Evolutionary conservation across 1,140 invertebrate species (phyloP).

Genomic region (Acromyrmex echinatior): DNA sequence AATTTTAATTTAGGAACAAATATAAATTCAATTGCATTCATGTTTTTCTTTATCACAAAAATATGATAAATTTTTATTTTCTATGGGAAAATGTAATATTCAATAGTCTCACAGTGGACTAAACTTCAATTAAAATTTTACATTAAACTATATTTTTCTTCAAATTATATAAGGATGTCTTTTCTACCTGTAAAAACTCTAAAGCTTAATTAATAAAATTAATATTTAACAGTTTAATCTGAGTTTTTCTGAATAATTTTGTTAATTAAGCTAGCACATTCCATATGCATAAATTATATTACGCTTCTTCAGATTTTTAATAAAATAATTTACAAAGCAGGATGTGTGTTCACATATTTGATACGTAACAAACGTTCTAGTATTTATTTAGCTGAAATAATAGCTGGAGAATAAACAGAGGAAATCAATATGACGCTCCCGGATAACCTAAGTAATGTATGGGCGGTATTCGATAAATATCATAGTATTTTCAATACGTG

Average conservation of each 20-base stretch:
- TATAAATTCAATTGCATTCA: not conserved
- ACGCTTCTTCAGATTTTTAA: not conserved
- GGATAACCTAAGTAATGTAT: not conserved
- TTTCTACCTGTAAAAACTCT: not conserved
- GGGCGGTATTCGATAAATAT: not conserved
- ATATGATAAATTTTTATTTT: not conserved
- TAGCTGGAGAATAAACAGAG: not conserved
- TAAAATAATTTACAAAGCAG: slow-evolving; percentile 11
- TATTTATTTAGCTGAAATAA: not conserved
- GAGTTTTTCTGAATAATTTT: not conserved
- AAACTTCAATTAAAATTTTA: slow-evolving; percentile 19
- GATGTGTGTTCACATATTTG: not conserved
- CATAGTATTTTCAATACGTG: not conserved
- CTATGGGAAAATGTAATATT: not conserved
- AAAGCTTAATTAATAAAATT: not conserved
- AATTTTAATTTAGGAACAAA: not conserved
- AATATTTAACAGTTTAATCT: not conserved
- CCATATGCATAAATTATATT: not conserved
- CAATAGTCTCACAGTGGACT: not conserved
- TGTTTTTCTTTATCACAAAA: not conserved
- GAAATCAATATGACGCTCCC: slow-evolving; percentile 42
- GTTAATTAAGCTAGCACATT: not conserved
- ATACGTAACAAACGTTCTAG: no score
- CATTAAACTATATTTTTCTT: not conserved
- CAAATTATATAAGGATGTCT: not conserved